A percentile compares a stretch with the other conserved stretches of the same genome.
Conservation (phyloP, 2,888 invertebrate species). For the Orthosia gracilis region DNA sequence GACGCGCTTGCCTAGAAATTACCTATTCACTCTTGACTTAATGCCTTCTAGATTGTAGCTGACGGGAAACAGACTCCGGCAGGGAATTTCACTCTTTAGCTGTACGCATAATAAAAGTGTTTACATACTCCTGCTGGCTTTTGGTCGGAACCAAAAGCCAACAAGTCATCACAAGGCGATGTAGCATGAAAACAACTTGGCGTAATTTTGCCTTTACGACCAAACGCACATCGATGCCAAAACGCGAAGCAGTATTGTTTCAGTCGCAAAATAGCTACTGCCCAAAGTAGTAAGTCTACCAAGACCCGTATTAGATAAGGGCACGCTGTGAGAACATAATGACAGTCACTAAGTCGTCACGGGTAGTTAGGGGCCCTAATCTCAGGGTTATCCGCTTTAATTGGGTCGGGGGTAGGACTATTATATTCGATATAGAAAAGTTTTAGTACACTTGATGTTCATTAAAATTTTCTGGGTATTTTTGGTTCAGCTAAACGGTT, state of each 20-base stretch:
- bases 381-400: not conserved
- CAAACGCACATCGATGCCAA: too few relatives aligned
- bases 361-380: conserved; percentile 10
- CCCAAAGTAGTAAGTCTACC: not conserved
- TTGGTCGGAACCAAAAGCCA: too few relatives aligned
- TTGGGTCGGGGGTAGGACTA: not conserved
- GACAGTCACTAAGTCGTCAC: conserved; percentile 12
- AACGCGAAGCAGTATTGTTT: not conserved
- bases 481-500: not conserved
- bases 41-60: too few relatives aligned
- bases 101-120: too few relatives aligned
- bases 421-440: conserved; percentile 9
- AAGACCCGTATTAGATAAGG: conserved; percentile 22
- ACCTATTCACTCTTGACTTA: too few relatives aligned
- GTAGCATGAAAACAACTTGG: not conserved
- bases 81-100: too few relatives aligned
- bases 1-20: too few relatives aligned
- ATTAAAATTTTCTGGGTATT: not conserved
- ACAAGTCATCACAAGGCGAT: not conserved
- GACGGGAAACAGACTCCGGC: too few relatives aligned
- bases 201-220: not conserved
- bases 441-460: not conserved
- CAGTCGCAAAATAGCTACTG: not conserved
- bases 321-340: conserved; percentile 3
- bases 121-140: too few relatives aligned